Evolutionary conservation across 1,140 invertebrate species (phyloP), one percentile per base, ranked within the genome.

Genomic region (Drosophila bifasciata): DNA sequence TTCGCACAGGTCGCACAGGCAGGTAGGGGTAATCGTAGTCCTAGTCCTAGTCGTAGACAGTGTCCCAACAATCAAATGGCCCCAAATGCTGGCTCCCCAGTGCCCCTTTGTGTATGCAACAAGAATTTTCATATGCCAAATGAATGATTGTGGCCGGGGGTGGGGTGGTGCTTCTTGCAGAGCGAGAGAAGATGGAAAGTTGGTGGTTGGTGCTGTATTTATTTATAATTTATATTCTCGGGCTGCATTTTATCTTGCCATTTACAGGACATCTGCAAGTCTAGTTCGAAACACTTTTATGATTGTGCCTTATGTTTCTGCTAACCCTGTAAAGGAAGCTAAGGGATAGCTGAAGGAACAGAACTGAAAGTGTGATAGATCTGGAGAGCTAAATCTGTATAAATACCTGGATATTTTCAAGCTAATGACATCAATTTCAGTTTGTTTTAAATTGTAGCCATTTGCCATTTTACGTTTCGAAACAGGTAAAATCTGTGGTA

Each of bases 101-200:
- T 68, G 81, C 83, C 73, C 83, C 73, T 45, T 86, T 70, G 59
- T 77, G 64, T 85, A 86, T 85, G 80, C 80, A 80, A 85, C 63
- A 73, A 58, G 62, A 85, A 69, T 79, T 66, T 75, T 64, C 62
- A 69, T 58, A 58, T 48, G 48, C 44, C 44, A 76, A 73, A 63
- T 50, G 71, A 86, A 80, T 58, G 69, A 58, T 62, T 51, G 55
- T 19, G 69, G 49, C 32, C 36, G 9, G 3, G 41, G 51, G 5
- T 17, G 21, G 5, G 25, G 23, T 43, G n/a, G 32, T 25, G n/a
- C n/a, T n/a, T n/a, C n/a, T n/a, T 21, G 8, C 1, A 11, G 2
- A 7, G 23, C 5, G 25, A 28, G 25, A 8, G 8, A 28, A 13
- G 6, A 13, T 7, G 13, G 1, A 15, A 15, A 11, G 51, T 1